phyloP scores from a whole-genome alignment of 2,888 invertebrate species.

The Panopea generosa region DNA sequence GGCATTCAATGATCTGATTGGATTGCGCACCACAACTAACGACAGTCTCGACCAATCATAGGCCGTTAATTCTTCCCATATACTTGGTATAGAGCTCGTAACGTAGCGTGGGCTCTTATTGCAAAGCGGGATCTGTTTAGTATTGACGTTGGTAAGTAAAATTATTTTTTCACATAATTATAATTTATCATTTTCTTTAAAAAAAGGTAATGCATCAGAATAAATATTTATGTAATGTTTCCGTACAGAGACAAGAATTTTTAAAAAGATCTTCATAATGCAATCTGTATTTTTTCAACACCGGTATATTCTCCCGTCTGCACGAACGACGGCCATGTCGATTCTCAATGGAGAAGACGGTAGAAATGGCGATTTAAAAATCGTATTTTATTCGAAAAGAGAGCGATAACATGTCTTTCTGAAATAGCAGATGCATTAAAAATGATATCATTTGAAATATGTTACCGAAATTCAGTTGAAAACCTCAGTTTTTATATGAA shows the following conservation, averaged over 20 bases:
- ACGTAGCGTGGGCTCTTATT: slow-evolving; percentile 67
- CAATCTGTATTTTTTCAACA: slow-evolving; percentile 29
- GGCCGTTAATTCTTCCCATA: slow-evolving; percentile 30
- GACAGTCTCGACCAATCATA: slow-evolving; percentile 76
- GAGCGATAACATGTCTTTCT: not conserved
- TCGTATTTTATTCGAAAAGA: not conserved
- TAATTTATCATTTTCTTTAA: slow-evolving; percentile 13
- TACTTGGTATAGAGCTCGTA: slow-evolving; percentile 55
- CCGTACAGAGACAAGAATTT: not conserved
- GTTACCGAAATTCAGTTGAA: not conserved
- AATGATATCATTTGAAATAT: not conserved
- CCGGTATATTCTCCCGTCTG: slow-evolving; percentile 16
- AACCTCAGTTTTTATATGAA: not conserved
- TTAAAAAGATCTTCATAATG: slow-evolving; percentile 30
- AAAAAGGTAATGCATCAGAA: slow-evolving; percentile 55
- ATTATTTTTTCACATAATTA: slow-evolving; percentile 3
- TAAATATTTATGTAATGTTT: slow-evolving; percentile 32
- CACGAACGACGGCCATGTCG: slow-evolving; percentile 49
- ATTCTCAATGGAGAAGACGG: slow-evolving; percentile 4
- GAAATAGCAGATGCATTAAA: not conserved
- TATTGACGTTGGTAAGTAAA: slow-evolving; percentile 24
- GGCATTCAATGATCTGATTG: slow-evolving; percentile 70
- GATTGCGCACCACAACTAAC: slow-evolving; percentile 73
- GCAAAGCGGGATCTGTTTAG: slow-evolving; percentile 15
- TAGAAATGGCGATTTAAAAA: slow-evolving; percentile 19